Percentiles rank a stretch among this genome's conserved stretches.
Conservation (phyloP, 1,140 invertebrate species). For the Gryllus bimaculatus region DNA sequence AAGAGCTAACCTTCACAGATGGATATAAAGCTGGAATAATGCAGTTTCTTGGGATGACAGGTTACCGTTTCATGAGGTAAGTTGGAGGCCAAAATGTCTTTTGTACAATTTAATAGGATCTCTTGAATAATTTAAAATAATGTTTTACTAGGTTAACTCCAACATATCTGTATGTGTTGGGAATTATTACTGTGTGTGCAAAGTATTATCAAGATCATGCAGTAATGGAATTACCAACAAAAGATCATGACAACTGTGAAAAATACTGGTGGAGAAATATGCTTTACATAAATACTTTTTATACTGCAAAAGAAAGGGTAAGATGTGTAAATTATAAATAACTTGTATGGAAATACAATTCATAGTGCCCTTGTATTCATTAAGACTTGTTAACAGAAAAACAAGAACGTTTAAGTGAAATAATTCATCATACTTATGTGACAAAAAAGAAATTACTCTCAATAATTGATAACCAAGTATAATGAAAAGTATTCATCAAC, state of each 20-base stretch:
- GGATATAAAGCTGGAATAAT: slow-evolving; percentile 27
- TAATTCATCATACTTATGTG: no score
- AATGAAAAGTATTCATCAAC: no score
- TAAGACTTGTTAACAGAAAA: no score
- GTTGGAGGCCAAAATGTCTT: neutral
- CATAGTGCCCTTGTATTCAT: neutral
- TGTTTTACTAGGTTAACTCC: slow-evolving; percentile 38
- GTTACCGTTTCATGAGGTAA: slow-evolving; percentile 39
- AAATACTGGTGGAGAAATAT: slow-evolving; percentile 56
- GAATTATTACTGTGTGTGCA: slow-evolving; percentile 39
- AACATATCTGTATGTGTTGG: slow-evolving; percentile 42
- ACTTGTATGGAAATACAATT: neutral
- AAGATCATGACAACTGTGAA: slow-evolving; percentile 38
- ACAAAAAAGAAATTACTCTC: no score
- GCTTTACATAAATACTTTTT: slow-evolving; percentile 53
- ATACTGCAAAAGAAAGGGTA: slow-evolving; percentile 39
- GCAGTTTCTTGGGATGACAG: slow-evolving; percentile 29
- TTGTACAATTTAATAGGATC: slow-evolving; percentile 5
- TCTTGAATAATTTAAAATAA: no score
- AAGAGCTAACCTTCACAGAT: slow-evolving; percentile 25
- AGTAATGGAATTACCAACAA: slow-evolving; percentile 39
- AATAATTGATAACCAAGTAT: no score
- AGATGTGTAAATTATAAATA: slow-evolving; percentile 4
- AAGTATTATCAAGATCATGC: slow-evolving; percentile 39
- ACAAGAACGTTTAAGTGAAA: no score